Percentiles rank a stretch among this genome's conserved stretches.
phyloP scores from a whole-genome alignment of 2,113 vertebrate genomes.

The Eptatretus burgeri region DNA sequence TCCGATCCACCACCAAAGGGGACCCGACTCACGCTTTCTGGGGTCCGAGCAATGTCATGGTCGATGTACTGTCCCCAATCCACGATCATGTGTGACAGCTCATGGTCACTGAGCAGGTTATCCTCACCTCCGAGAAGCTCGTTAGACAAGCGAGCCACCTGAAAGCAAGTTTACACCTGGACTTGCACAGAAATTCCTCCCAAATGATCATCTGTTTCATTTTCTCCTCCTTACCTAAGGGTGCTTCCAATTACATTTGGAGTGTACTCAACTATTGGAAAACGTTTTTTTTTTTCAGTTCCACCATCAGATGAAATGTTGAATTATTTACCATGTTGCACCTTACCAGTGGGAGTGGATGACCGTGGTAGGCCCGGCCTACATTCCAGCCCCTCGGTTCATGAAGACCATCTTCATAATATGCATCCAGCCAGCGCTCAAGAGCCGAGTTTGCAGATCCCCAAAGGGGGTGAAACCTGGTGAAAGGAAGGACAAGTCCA shows the following conservation, averaged over 20 bases:
- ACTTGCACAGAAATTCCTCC: not conserved
- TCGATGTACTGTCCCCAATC: slow-evolving; percentile 71
- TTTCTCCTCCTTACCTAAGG: not conserved
- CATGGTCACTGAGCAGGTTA: slow-evolving; percentile 21
- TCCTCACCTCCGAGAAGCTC: slow-evolving; percentile 26
- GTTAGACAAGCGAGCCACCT: slow-evolving; percentile 45
- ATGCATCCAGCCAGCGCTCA: slow-evolving; percentile 54
- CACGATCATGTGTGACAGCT: slow-evolving; percentile 41
- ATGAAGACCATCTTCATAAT: slow-evolving; percentile 49
- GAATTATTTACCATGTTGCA: not conserved
- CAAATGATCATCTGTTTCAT: too few species aligned
- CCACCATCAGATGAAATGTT: not conserved
- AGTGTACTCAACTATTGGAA: not conserved
- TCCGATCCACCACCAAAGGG: slow-evolving; percentile 14
- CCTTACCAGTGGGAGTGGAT: slow-evolving; percentile 41
- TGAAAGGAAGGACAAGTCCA: too few species aligned
- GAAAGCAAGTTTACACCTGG: slow-evolving; percentile 11
- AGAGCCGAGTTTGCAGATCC: slow-evolving; percentile 45
- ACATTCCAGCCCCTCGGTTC: slow-evolving; percentile 63
- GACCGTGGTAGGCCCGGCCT: slow-evolving; percentile 24
- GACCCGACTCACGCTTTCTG: slow-evolving; percentile 24
- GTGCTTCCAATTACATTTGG: not conserved
- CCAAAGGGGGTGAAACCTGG: slow-evolving; percentile 47
- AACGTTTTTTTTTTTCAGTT: not conserved
- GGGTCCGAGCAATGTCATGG: slow-evolving; percentile 59